phyloP scores from a whole-genome alignment of 2,888 invertebrate genomes.

The Cephus sareptanus region DNA sequence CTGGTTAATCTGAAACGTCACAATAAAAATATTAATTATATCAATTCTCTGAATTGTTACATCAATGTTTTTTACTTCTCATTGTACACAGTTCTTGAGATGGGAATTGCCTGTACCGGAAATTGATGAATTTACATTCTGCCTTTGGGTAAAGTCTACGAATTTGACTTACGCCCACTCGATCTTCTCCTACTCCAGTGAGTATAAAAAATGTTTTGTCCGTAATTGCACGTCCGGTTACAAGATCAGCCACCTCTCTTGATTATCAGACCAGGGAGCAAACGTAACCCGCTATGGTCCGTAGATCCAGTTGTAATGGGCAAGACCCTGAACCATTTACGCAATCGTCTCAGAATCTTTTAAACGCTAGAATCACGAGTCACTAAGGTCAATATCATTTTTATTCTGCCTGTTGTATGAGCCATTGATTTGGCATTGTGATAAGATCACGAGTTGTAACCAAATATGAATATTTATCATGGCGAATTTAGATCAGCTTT shows the following conservation, averaged over 20 bases:
- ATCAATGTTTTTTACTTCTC: conserved; percentile 5
- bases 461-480: not conserved
- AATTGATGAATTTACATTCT: conserved; percentile 69
- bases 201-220: conserved; percentile 48
- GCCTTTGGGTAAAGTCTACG: conserved; percentile 68
- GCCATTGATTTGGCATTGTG: not conserved
- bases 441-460: not conserved
- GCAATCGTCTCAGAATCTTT: not conserved
- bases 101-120: conserved; percentile 68
- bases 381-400: not conserved
- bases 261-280: not conserved
- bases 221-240: not conserved
- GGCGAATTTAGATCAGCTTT: conserved; percentile 1
- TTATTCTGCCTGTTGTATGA: not conserved
- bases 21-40: not conserved
- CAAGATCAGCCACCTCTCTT: not conserved
- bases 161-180: conserved; percentile 69
- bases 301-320: not conserved
- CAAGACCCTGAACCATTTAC: not conserved
- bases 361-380: not conserved
- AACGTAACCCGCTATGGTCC: not conserved
- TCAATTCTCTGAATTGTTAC: not conserved
- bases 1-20: not conserved
- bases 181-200: conserved; percentile 70
- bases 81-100: conserved; percentile 66